These are phyloP conservation scores for Saccostrea cuccullata DNA, from an alignment of 1,140 invertebrate species.

Conservation along the genomic window DNA sequence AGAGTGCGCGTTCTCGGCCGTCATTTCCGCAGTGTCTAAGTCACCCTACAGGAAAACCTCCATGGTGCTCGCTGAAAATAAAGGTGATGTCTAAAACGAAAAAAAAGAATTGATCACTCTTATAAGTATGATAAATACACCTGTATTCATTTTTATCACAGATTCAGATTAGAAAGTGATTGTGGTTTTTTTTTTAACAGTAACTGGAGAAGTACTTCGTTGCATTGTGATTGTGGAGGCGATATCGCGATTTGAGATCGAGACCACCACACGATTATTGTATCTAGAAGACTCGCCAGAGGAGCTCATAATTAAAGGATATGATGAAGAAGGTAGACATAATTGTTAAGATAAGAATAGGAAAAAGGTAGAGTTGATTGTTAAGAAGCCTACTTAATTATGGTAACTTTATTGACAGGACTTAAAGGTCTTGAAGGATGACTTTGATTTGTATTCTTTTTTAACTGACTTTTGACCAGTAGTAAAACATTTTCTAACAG, in stretches of 20 bases:
- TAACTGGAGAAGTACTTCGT: conserved; percentile 87
- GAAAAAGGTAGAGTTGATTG: conserved; percentile 83
- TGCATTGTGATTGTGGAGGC: conserved; percentile 96
- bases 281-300: conserved; percentile 98
- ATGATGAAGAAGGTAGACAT: conserved; percentile 89
- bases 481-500: background rate
- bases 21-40: conserved; percentile 87
- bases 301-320: conserved; percentile 92
- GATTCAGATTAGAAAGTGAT: background rate
- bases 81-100: conserved; percentile 75
- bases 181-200: conserved; percentile 69
- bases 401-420: too few species aligned
- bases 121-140: too few species aligned
- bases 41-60: conserved; percentile 88
- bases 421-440: too few species aligned
- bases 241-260: conserved; percentile 89
- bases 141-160: background rate
- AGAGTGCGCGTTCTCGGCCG: conserved; percentile 87
- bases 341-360: background rate
- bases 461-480: too few species aligned
- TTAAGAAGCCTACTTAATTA: too few species aligned
- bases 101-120: too few species aligned
- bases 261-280: conserved; percentile 94
- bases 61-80: conserved; percentile 93
- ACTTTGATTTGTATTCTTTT: too few species aligned